Evolutionary conservation across 2,797 vertebrate species (phyloP), one percentile per base, ranked within the genome.

Genomic region (Onychomys arenicola): DNA sequence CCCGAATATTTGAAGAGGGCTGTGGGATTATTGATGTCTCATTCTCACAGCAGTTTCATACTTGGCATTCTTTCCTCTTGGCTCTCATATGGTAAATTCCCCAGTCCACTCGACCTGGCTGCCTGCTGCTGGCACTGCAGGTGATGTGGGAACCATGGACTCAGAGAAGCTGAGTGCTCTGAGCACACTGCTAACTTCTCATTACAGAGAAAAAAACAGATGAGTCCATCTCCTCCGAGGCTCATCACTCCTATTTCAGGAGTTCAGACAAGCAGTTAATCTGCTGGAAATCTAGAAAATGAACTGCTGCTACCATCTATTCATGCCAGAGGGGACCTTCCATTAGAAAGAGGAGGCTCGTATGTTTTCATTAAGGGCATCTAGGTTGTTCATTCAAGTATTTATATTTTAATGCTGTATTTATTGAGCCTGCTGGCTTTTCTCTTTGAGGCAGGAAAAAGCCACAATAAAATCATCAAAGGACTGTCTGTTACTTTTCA

Each of bases 241-340:
- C 95, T 97, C 96, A 93, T 92, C 93, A 94, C 12, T 90, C 93
- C 96, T 89, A 13, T 94, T 91, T 91, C 67, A 81, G 63, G 57
- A 95, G 78, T 9, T 91, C 94, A 94, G 97, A 98, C 84, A 98
- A 94, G 73, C 83, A 97, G 55, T 89, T 97, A 93, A 97, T 96
- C 97, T 97, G 95, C 94, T 93, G 87, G 90, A 90, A 94, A 37
- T 89, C 80, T 40, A 4, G 73, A 81, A 93, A 95, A 96, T 91
- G 93, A 97, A 84, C 90, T 29, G 78, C 76, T 57, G 71, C 73
- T 96, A 16, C 84, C 90, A 95, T 37, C 0, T 1, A 7, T 96
- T 97, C 88, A 93, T 89, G 94, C 93, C 90, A 97, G 95, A 52
- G 89, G 90, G 73, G 86, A 80, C 76, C 63, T 73, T 55, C 23